Percentiles rank a stretch among this genome's conserved stretches.
Evolutionary conservation across 2,888 invertebrate genomes (phyloP).

Genomic region (Spatulosminthurus flaviceps): DNA sequence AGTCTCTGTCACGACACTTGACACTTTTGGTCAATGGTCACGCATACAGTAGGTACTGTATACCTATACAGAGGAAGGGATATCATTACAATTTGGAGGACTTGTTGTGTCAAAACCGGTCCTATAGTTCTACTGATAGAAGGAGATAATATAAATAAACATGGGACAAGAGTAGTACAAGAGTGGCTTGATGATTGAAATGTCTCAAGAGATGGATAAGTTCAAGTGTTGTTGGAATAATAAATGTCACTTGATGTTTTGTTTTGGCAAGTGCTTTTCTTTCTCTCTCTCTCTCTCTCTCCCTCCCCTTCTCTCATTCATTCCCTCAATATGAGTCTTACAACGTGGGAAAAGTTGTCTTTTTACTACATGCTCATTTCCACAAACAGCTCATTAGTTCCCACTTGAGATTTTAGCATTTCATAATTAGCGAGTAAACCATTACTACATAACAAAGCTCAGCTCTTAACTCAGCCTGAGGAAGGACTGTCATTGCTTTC

Average conservation of each 20-base stretch:
- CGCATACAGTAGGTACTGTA: not conserved
- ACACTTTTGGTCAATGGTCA: not conserved
- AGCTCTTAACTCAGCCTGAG: no score
- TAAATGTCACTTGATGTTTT: slow-evolving; percentile 2
- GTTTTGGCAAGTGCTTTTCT: not conserved
- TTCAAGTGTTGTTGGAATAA: slow-evolving; percentile 7
- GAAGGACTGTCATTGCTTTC: no score
- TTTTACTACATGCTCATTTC: slow-evolving; percentile 4
- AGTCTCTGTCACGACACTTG: not conserved
- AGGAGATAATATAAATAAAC: not conserved
- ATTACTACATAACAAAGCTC: no score
- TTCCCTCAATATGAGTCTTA: not conserved
- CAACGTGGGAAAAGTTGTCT: not conserved
- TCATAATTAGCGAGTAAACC: not conserved
- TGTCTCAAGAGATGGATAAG: slow-evolving; percentile 4
- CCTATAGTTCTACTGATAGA: not conserved
- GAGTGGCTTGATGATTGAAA: not conserved
- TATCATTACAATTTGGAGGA: no score
- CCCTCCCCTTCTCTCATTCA: no score
- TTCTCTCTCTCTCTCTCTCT: no score
- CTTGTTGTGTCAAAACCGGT: not conserved
- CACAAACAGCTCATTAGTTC: slow-evolving; percentile 11
- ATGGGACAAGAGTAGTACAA: no score
- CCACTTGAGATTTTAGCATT: slow-evolving; percentile 13
- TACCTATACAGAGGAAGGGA: not conserved